phyloP scores from a whole-genome alignment of 37 sponge, comb jelly and placozoan species.

The Eunapius fragilis region DNA sequence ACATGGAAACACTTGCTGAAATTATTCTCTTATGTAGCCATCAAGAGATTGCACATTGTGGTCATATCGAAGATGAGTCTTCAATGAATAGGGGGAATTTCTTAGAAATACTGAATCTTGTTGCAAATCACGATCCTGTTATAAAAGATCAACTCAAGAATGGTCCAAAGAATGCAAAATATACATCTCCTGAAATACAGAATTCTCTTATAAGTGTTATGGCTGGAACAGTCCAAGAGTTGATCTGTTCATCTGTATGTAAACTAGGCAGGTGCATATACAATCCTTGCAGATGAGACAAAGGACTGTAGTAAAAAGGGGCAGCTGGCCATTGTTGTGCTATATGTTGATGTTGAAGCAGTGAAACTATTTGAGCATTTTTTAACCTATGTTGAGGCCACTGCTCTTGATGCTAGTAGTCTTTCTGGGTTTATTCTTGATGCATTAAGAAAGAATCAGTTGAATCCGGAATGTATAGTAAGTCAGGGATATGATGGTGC shows the following conservation, averaged over 20 bases:
- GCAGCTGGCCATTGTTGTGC: too few species aligned
- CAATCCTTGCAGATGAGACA: conserved; percentile 44
- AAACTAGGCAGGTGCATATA: conserved; percentile 55
- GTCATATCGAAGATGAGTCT: too few species aligned
- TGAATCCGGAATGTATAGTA: conserved; percentile 36
- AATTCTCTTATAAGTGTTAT: conserved; percentile 63
- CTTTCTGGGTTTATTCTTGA: conserved; percentile 60
- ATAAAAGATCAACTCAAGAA: too few species aligned
- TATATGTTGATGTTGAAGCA: too few species aligned
- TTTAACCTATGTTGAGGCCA: conserved; percentile 16
- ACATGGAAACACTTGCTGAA: conserved; percentile 64
- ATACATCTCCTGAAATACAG: conserved; percentile 77
- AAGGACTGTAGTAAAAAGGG: too few species aligned
- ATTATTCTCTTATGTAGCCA: conserved; percentile 62
- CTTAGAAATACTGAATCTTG: too few species aligned
- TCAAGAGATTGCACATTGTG: conserved; percentile 67
- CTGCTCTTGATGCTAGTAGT: conserved; percentile 42
- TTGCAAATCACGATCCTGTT: too few species aligned
- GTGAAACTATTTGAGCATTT: too few species aligned
- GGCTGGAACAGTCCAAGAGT: conserved; percentile 58
- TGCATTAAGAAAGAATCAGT: conserved; percentile 26
- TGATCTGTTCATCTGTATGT: conserved; percentile 28
- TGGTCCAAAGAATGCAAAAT: conserved; percentile 68
- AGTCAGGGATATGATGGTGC: too few species aligned
- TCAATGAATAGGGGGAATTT: too few species aligned